A percentile compares a stretch with the other conserved stretches of the same genome.
phyloP scores from a whole-genome alignment of 2,888 invertebrate genomes.

The Eupithecia abbreviata region DNA sequence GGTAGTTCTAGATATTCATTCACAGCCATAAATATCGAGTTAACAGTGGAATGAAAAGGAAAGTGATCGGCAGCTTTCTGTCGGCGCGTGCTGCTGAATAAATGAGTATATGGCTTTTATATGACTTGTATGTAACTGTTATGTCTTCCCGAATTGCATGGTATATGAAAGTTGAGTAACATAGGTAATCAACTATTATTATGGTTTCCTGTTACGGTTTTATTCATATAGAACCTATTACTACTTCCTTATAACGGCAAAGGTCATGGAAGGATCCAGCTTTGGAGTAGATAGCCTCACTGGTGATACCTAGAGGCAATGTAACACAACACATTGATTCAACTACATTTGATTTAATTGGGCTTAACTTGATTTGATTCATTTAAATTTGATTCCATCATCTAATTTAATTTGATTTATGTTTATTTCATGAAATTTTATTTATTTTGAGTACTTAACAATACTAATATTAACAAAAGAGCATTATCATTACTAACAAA shows the following conservation, averaged over 20 bases:
- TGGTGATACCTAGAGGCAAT: background rate
- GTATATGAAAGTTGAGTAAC: background rate
- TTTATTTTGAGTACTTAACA: too few species aligned
- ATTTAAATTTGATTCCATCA: too few species aligned
- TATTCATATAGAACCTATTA: background rate
- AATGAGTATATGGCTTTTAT: background rate
- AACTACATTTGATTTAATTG: too few species aligned
- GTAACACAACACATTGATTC: background rate
- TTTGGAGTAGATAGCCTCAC: background rate
- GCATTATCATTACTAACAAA: too few species aligned
- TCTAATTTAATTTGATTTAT: too few species aligned
- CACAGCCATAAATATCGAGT: background rate
- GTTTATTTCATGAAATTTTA: too few species aligned
- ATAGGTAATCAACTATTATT: background rate
- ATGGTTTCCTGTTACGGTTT: background rate
- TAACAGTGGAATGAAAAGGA: background rate
- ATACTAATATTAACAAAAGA: too few species aligned
- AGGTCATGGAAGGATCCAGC: background rate
- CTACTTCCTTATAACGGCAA: background rate
- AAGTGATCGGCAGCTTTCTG: constrained; percentile 16
- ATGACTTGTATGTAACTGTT: background rate
- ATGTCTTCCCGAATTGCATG: background rate
- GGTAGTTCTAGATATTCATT: constrained; percentile 10
- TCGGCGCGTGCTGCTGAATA: constrained; percentile 8
- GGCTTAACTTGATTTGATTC: too few species aligned